phyloP scores from a whole-genome alignment of 2,113 vertebrate genomes.

The Hemicordylus capensis region DNA sequence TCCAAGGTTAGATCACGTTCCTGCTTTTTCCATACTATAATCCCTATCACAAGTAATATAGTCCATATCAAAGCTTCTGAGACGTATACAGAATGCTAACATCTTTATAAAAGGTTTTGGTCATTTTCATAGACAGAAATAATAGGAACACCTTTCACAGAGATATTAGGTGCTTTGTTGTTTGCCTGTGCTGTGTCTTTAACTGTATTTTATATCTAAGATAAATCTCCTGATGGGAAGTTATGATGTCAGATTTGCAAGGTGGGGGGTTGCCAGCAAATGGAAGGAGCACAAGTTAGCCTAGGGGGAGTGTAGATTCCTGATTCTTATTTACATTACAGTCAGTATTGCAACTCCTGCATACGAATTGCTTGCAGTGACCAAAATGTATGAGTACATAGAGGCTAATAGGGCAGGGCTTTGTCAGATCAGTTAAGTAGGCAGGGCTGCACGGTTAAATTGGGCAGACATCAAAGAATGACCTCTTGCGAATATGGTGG shows the following conservation, averaged over 20 bases:
- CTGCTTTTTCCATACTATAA: fast-evolving
- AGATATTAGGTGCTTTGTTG: neutral
- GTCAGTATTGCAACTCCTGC: neutral
- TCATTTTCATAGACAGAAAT: neutral
- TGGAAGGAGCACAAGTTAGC: neutral
- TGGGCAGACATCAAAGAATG: neutral
- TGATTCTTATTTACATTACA: neutral
- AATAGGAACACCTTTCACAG: neutral
- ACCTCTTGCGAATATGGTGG: neutral
- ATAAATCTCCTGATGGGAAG: neutral
- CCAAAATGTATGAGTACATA: neutral
- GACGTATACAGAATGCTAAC: neutral
- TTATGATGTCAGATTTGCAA: neutral
- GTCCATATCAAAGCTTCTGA: neutral
- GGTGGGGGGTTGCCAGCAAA: neutral
- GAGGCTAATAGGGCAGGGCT: neutral
- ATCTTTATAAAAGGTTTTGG: neutral
- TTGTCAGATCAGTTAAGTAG: neutral
- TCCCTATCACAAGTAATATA: fast-evolving
- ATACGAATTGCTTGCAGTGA: neutral
- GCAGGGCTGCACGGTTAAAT: neutral
- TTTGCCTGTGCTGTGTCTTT: neutral
- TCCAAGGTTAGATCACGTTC: fast-evolving
- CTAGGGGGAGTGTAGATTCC: neutral
- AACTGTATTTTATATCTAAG: neutral